phyloP scores from a whole-genome alignment of 2,797 vertebrate species.

The Threskiornis aethiopicus region DNA sequence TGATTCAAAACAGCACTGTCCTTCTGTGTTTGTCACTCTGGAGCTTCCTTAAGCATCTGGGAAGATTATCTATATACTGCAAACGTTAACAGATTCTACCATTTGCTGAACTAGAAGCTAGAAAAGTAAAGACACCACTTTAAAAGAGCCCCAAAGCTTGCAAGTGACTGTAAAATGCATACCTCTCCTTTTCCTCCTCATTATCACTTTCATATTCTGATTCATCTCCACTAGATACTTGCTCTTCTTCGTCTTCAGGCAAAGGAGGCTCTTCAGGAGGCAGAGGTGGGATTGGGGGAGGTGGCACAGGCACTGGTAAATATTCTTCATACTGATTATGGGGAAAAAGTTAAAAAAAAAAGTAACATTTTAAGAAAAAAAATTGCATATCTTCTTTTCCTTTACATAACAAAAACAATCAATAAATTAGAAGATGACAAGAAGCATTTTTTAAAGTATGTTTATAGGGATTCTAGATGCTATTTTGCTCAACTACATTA shows the following conservation, averaged over 20 bases:
- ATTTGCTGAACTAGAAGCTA: background rate
- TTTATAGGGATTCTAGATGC: background rate
- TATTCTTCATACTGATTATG: slow-evolving; percentile 83
- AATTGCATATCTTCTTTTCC: rapidly evolving
- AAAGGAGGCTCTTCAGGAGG: slow-evolving; percentile 90
- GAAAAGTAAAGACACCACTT: background rate
- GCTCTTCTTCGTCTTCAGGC: slow-evolving; percentile 83
- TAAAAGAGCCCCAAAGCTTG: background rate
- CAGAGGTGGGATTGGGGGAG: slow-evolving; percentile 84
- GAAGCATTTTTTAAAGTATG: background rate
- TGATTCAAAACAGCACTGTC: background rate
- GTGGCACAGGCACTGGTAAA: slow-evolving; percentile 76
- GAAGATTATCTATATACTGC: background rate
- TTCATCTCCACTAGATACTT: slow-evolving; percentile 84
- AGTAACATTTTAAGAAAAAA: background rate
- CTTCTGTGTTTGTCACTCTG: background rate
- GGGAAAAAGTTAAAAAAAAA: background rate
- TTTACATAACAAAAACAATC: background rate
- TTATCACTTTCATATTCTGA: slow-evolving; percentile 95
- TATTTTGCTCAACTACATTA: background rate
- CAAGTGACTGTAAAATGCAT: background rate
- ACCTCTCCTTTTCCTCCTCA: slow-evolving; percentile 93
- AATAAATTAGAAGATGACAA: background rate
- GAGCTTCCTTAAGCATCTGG: background rate
- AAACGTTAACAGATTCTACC: background rate